Percentiles rank a stretch among this genome's conserved stretches.
These are phyloP conservation scores for Dysmachus trigonus DNA, from an alignment of 2,888 invertebrate genomes.

Conservation along the genomic window DNA sequence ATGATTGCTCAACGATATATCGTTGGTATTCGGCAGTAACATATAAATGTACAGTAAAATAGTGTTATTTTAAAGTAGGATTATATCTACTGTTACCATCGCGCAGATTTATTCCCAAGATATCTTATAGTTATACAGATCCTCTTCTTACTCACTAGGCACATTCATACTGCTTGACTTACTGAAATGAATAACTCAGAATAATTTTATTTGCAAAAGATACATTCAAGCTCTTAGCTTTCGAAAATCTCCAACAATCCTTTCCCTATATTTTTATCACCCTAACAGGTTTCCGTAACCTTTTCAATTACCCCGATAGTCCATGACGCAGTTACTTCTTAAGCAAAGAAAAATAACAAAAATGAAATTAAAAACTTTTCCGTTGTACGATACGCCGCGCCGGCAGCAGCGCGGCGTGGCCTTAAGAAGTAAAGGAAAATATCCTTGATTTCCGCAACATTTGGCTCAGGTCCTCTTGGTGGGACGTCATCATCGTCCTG, in stretches of 20 bases:
- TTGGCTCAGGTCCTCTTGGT: background rate
- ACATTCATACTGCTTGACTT: no score
- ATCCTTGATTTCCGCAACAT: slow-evolving; percentile 32
- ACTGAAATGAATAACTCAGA: background rate
- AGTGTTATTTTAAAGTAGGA: background rate
- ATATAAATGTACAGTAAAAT: background rate
- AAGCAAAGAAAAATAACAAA: background rate
- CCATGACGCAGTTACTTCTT: background rate
- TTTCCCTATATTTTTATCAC: background rate
- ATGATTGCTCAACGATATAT: background rate
- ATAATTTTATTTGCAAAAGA: background rate
- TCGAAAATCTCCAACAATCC: background rate
- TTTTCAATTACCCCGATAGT: background rate
- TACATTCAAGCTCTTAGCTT: background rate
- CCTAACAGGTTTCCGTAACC: background rate
- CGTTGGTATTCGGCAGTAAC: background rate
- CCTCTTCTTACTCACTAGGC: no score
- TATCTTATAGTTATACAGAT: background rate
- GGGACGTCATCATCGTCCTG: background rate
- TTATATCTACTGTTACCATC: background rate
- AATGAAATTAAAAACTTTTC: slow-evolving; percentile 11
- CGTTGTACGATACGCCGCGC: no score
- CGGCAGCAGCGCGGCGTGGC: no score
- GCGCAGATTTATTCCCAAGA: background rate
- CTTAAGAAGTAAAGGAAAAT: background rate